phyloP scores from a whole-genome alignment of 2,888 invertebrate species.

The Apotomis turbidana region DNA sequence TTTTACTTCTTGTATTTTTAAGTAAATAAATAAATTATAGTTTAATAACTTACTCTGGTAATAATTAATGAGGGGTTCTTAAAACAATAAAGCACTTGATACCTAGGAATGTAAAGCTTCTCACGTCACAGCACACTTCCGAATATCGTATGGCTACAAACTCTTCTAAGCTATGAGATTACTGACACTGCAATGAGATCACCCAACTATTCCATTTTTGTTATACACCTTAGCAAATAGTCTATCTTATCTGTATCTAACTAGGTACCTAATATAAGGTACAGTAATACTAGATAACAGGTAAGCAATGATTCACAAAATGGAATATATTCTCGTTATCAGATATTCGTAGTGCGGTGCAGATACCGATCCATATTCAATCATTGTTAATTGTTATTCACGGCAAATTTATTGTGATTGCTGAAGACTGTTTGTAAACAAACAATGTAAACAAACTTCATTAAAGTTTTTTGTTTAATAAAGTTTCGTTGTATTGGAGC shows the following conservation, averaged over 20 bases:
- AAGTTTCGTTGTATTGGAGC: too few relatives aligned
- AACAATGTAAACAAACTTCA: background rate
- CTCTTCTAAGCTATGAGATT: background rate
- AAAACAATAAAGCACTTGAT: background rate
- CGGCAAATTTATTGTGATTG: background rate
- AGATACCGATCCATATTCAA: background rate
- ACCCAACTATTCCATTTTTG: conserved; percentile 54
- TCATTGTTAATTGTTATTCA: conserved; percentile 13
- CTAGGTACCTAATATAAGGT: conserved; percentile 1
- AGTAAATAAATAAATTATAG: too few relatives aligned
- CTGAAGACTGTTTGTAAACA: conserved; percentile 25
- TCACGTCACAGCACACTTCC: background rate
- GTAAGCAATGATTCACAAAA: conserved; percentile 35
- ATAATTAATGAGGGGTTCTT: too few relatives aligned
- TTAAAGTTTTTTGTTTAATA: too few relatives aligned
- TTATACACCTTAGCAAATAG: conserved; percentile 55
- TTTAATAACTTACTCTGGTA: too few relatives aligned
- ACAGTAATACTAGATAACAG: conserved; percentile 15
- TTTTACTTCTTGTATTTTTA: too few relatives aligned
- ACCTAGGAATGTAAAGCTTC: too few relatives aligned
- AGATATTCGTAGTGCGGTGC: background rate
- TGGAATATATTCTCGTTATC: conserved; percentile 21
- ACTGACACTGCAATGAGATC: conserved; percentile 31
- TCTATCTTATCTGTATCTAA: conserved; percentile 55
- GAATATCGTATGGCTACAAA: background rate